Evolutionary conservation across 2,888 invertebrate species (phyloP).

Genomic region (Oasisia sp.): DNA sequence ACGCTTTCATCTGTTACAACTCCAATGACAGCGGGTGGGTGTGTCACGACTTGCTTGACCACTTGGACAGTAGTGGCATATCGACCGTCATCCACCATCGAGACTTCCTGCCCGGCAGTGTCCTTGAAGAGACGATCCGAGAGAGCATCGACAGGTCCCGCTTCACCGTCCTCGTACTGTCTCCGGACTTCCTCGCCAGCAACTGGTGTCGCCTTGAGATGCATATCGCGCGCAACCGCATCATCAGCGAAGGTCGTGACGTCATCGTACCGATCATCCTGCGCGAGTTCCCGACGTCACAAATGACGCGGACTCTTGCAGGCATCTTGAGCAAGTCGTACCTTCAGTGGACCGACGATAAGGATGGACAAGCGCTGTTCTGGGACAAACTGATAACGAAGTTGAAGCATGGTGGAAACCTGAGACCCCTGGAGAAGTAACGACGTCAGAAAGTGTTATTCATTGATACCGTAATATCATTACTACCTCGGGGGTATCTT

Average conservation of each 20-base stretch:
- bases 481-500: too few relatives aligned
- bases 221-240: too few relatives aligned
- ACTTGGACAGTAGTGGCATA: slow-evolving; percentile 69
- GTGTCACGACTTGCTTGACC: slow-evolving; percentile 73
- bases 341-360: slow-evolving; percentile 27
- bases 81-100: slow-evolving; percentile 76
- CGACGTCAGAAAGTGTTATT: too few relatives aligned
- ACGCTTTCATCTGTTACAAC: slow-evolving; percentile 78
- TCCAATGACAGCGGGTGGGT: slow-evolving; percentile 77
- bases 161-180: slow-evolving; percentile 74
- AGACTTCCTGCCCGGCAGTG: slow-evolving; percentile 78
- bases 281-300: slow-evolving; percentile 73
- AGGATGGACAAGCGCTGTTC: slow-evolving; percentile 27
- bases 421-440: neutral
- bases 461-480: too few relatives aligned
- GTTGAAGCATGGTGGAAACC: neutral
- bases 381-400: slow-evolving; percentile 21
- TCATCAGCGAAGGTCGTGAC: slow-evolving; percentile 71
- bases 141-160: slow-evolving; percentile 77
- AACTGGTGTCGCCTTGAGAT: too few relatives aligned
- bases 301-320: slow-evolving; percentile 73
- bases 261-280: slow-evolving; percentile 75
- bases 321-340: slow-evolving; percentile 25
- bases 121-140: slow-evolving; percentile 78
- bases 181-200: slow-evolving; percentile 73